phyloP scores from a whole-genome alignment of 2,888 invertebrate species.

The Xylophagus ater region DNA sequence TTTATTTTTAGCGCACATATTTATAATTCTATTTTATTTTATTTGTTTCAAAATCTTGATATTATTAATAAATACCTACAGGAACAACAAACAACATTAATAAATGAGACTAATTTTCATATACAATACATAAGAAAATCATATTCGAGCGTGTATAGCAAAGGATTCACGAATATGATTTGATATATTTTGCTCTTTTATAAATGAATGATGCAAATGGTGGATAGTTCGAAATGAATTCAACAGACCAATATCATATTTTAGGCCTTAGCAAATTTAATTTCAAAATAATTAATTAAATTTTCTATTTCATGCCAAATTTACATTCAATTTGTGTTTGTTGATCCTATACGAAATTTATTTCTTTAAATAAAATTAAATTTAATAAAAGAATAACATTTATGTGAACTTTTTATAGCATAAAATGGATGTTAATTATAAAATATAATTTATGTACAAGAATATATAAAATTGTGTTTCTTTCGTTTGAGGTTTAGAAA shows the following conservation, averaged over 20 bases:
- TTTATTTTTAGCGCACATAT: conserved; percentile 11
- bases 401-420: conserved; percentile 1
- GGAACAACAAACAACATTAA: not conserved
- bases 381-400: not conserved
- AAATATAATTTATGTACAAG: not conserved
- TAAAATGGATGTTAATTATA: conserved; percentile 5
- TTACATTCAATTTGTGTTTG: conserved; percentile 32
- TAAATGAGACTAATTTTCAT: not conserved
- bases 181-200: not conserved
- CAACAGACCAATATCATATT: conserved; percentile 5
- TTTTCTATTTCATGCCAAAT: conserved; percentile 37
- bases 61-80: not conserved
- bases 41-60: not conserved
- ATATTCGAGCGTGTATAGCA: not conserved
- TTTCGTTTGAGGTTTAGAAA: no score
- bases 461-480: no score
- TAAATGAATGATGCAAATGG: not conserved
- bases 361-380: not conserved
- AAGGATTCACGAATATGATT: not conserved
- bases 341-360: conserved; percentile 20
- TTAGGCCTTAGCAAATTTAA: conserved; percentile 12
- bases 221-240: not conserved
- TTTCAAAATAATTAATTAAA: conserved; percentile 25
- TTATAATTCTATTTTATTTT: conserved; percentile 8
- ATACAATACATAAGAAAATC: not conserved